Base-by-base conservation (phyloP, 2,888 invertebrate genomes). In the Myopa testacea region DNA sequence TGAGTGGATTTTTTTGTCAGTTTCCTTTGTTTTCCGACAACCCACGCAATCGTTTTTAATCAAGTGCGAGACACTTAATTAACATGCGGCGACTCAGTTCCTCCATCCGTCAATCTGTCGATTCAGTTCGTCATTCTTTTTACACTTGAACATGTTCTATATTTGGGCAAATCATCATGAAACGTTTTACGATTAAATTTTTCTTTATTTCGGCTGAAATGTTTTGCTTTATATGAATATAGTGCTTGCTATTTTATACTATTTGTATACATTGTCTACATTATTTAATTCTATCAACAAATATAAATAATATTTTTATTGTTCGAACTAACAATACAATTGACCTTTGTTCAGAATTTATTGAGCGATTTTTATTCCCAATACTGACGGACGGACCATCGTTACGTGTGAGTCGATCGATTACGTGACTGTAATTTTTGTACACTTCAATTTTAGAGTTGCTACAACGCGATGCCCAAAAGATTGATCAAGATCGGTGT, bases 371-470 rank as follows among this genome's bases (percentile, higher is more conserved):
- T 34, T 38, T 14, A 37, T 38, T 26, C 26, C 14, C 16, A 7
- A 38, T 65, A 14, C 16, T 37, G 16, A 65, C 37, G 38, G 16
- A 34, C 34, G 19, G 16, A 65, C 37, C 7, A 14, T 65, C 34
- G 34, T 38, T 65, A n/a, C 8, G 62, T 62, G 62, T 16, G 38
- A 65, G 34, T 38, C 34, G 34, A 65, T 65, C 5, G 34, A 65
- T 65, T 37, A 65, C 65, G 65, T 65, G 65, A 65, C 65, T 65
- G 34, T 65, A 65, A 65, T 65, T 34, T 65, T 65, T 62, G n/a
- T 19, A 26, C 7, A n/a, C 26, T 62, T 26, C 4, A 12, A 65
- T 65, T 10, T 16, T 5, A n/a, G 55, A 55, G 55, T 55, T n/a
- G n/a, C 16, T 55, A 55, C 16, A 1, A 1, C 3, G 0, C 1